Percentiles rank a stretch among this genome's conserved stretches.
Evolutionary conservation across 2,113 vertebrate genomes (phyloP).

Genomic region (Oxygymnocypris stewartii): DNA sequence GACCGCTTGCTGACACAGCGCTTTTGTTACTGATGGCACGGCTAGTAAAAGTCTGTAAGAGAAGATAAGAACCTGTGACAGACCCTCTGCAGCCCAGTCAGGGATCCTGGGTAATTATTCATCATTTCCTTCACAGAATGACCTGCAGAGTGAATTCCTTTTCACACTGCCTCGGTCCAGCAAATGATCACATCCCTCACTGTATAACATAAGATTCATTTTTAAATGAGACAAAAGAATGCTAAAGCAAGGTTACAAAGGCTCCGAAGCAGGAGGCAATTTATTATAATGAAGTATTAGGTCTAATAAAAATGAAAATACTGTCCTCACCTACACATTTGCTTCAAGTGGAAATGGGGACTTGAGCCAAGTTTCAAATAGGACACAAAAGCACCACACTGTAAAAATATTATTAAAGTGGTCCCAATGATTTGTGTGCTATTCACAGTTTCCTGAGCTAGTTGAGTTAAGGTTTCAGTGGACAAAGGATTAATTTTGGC

Average conservation of each 20-base stretch:
- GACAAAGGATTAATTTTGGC: neutral
- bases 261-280: too few relatives aligned
- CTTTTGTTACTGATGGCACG: slow-evolving; percentile 20
- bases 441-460: neutral
- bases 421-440: too few relatives aligned
- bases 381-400: neutral
- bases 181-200: neutral
- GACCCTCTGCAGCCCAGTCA: neutral
- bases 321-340: too few relatives aligned
- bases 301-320: too few relatives aligned
- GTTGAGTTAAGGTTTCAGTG: neutral
- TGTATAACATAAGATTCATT: neutral
- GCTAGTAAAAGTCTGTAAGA: slow-evolving; percentile 15
- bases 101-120: slow-evolving; percentile 40
- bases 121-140: neutral
- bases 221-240: neutral
- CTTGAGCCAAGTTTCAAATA: neutral
- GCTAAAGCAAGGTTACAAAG: neutral
- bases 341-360: too few relatives aligned
- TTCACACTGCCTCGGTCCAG: neutral
- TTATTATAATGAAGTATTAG: too few relatives aligned
- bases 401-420: neutral
- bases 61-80: slow-evolving; percentile 6
- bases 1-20: slow-evolving; percentile 25
- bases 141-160: slow-evolving; percentile 30